phyloP scores from a whole-genome alignment of 2,113 vertebrate genomes.

The Stercorarius parasiticus region DNA sequence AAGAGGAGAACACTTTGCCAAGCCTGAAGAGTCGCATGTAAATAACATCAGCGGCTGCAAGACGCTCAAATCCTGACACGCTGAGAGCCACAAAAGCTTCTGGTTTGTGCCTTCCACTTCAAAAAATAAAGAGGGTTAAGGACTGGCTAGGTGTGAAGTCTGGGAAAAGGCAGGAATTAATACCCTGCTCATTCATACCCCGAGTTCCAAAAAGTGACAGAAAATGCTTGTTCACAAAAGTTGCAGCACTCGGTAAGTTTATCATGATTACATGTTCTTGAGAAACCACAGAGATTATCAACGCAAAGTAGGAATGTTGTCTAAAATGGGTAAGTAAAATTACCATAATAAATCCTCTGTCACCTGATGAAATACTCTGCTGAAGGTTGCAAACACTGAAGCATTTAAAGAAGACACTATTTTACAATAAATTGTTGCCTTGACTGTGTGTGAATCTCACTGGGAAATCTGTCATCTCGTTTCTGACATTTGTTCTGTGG shows the following conservation, averaged over 20 bases:
- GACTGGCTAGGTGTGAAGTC: background rate
- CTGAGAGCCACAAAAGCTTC: background rate
- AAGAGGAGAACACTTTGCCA: background rate
- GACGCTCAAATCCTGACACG: background rate
- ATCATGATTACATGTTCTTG: background rate
- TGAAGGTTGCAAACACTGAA: background rate
- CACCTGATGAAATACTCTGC: background rate
- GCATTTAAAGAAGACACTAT: background rate
- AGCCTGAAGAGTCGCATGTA: background rate
- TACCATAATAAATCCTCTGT: background rate
- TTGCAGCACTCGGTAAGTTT: background rate
- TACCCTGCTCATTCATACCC: background rate
- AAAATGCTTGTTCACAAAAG: background rate
- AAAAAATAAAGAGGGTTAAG: background rate
- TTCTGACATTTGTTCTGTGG: background rate
- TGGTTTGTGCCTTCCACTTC: background rate
- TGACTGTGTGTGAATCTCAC: background rate
- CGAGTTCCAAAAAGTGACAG: background rate
- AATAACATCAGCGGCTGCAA: background rate
- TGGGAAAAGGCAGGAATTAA: background rate
- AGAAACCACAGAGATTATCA: background rate
- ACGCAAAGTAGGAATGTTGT: background rate
- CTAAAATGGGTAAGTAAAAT: background rate
- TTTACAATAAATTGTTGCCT: background rate
- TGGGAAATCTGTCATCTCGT: slow-evolving; percentile 7